Conservation (phyloP, 2,113 vertebrate genomes). For the human region GRCh38 chr17:10337001-10337500, state of each 20-base stretch:
- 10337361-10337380: neutral
- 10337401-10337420: neutral
- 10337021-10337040: too few relatives aligned
- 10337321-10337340: neutral
- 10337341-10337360: neutral
- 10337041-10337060: too few relatives aligned
- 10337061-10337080: too few relatives aligned
- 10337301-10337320: neutral
- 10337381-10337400: neutral
- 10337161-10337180: too few relatives aligned
- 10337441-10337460: neutral
- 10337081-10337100: too few relatives aligned
- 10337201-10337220: too few relatives aligned
- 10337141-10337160: too few relatives aligned
- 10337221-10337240: neutral
- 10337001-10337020: too few relatives aligned
- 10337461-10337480: too few relatives aligned
- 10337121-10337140: too few relatives aligned
- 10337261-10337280: neutral
- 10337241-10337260: neutral
- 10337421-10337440: neutral
- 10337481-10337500: neutral
- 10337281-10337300: neutral
- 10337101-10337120: too few relatives aligned
- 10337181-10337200: too few relatives aligned